Evolutionary conservation across 1,140 invertebrate genomes (phyloP).

Genomic region (Steinernema feltiae): DNA sequence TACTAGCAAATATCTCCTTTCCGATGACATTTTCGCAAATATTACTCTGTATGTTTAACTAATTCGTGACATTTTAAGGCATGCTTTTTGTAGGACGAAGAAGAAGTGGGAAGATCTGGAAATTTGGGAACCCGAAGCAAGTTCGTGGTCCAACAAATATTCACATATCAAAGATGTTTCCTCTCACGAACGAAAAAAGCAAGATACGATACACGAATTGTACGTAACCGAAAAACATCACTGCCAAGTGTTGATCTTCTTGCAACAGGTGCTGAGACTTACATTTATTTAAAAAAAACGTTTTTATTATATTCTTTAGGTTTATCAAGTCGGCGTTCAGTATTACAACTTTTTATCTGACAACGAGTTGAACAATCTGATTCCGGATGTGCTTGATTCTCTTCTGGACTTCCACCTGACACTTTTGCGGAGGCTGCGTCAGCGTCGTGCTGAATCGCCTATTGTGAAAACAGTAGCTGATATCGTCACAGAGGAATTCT

Average conservation of each 20-base stretch:
- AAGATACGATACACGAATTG: constrained; percentile 45
- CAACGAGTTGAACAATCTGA: constrained; percentile 30
- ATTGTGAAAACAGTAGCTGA: constrained; percentile 44
- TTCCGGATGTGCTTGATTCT: constrained; percentile 45
- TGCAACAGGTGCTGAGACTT: constrained; percentile 36
- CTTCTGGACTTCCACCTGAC: constrained; percentile 46
- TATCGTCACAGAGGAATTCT: constrained; percentile 41
- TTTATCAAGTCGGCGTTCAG: constrained; percentile 41
- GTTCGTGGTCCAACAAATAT: constrained; percentile 36
- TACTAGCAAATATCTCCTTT: not conserved
- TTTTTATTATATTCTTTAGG: not conserved
- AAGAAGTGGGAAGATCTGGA: constrained; percentile 44
- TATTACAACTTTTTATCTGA: constrained; percentile 31
- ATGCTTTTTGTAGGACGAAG: constrained; percentile 36
- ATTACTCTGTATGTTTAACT: not conserved
- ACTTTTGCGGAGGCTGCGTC: constrained; percentile 37
- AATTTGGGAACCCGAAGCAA: constrained; percentile 38
- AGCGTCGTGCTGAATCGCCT: constrained; percentile 16
- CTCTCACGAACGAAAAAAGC: constrained; percentile 31
- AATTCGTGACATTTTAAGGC: not conserved
- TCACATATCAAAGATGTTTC: constrained; percentile 25
- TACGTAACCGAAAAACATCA: constrained; percentile 45
- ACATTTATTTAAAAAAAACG: too few species aligned
- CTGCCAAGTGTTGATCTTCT: constrained; percentile 41
- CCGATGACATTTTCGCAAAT: not conserved